These are phyloP conservation scores for Eudasyphora cyanicolor DNA, from an alignment of 2,888 invertebrate species.

Conservation along the genomic window DNA sequence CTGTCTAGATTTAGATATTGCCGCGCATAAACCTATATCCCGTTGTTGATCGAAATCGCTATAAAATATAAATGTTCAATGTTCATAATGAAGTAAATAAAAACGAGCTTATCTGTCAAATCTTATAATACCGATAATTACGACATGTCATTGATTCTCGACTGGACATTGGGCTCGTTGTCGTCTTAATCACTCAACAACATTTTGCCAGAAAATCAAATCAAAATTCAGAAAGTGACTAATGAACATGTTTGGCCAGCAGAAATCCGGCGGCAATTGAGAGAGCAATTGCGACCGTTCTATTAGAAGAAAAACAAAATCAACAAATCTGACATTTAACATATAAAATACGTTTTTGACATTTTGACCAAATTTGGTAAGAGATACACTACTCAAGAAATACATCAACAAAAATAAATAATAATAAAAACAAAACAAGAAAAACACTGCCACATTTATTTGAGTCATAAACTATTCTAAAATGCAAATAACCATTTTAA, in stretches of 20 bases:
- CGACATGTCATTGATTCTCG: background rate
- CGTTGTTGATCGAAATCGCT: too few species aligned
- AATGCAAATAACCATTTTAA: conserved; percentile 39
- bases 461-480: conserved; percentile 42
- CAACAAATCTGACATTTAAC: conserved; percentile 17
- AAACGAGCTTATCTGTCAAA: background rate
- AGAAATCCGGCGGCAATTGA: too few species aligned
- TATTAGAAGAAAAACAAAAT: background rate
- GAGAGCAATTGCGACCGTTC: too few species aligned
- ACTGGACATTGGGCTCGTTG: background rate
- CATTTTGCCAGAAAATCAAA: background rate
- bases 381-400: background rate
- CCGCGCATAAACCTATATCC: too few species aligned
- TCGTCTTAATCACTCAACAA: background rate
- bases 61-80: too few species aligned
- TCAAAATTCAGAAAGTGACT: background rate
- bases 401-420: background rate
- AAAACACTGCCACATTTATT: background rate
- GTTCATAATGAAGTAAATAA: too few species aligned
- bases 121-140: background rate
- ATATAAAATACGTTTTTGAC: conserved; percentile 36
- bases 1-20: too few species aligned
- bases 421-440: background rate
- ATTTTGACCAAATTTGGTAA: conserved; percentile 48
- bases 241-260: background rate